Evolutionary conservation across 2,797 vertebrate species (phyloP).

Genomic region (Parotocinclus haroldoi): DNA sequence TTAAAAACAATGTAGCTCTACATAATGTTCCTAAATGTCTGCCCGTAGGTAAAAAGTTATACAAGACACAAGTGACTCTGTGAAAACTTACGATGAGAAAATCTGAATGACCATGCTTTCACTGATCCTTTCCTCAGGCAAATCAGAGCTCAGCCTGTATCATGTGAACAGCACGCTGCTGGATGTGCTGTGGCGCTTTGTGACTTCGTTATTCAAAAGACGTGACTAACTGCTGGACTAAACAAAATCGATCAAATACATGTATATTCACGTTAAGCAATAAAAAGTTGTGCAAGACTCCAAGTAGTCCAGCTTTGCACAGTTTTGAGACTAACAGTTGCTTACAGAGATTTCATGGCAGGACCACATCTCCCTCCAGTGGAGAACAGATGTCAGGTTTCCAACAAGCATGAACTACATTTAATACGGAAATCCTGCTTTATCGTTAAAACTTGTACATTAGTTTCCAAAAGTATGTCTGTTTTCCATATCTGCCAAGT

Average conservation of each 20-base stretch:
- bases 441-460: too few relatives aligned
- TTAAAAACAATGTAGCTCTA: neutral
- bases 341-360: conserved; percentile 2
- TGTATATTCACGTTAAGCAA: too few relatives aligned
- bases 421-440: too few relatives aligned
- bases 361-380: conserved; percentile 33
- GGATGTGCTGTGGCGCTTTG: neutral
- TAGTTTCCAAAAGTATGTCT: too few relatives aligned
- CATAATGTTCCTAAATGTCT: neutral
- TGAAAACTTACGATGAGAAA: conserved; percentile 5
- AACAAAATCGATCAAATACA: too few relatives aligned
- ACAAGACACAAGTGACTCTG: conserved; percentile 19
- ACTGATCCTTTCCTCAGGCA: conserved; percentile 22
- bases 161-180: conserved; percentile 34
- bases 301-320: too few relatives aligned
- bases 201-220: neutral
- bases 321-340: neutral
- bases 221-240: neutral
- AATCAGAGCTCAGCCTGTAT: conserved; percentile 17
- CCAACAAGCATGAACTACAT: too few relatives aligned
- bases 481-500: too few relatives aligned
- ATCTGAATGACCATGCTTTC: conserved; percentile 1
- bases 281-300: too few relatives aligned
- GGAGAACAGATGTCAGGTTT: conserved; percentile 3
- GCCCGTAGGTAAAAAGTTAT: neutral